phyloP scores from a whole-genome alignment of 2,888 invertebrate genomes.

The Cylindroiulus punctatus region DNA sequence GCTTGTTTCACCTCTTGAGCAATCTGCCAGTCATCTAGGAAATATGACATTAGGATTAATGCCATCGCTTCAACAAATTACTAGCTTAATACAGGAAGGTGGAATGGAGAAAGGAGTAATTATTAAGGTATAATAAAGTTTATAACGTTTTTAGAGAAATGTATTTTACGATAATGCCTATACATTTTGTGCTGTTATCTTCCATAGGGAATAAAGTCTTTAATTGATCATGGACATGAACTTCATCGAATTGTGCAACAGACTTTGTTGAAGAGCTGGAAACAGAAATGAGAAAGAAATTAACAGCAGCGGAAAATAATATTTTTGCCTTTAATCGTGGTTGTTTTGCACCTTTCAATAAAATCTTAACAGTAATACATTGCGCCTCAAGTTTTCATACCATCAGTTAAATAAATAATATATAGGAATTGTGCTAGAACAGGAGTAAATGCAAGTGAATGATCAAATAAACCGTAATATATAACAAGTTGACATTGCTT shows the following conservation, averaged over 20 bases:
- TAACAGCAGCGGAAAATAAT: slow-evolving; percentile 35
- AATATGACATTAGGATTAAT: slow-evolving; percentile 53
- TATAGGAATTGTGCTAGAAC: slow-evolving; percentile 16
- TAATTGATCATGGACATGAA: slow-evolving; percentile 53
- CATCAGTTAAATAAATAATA: slow-evolving; percentile 7
- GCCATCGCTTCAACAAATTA: slow-evolving; percentile 56
- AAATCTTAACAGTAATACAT: slow-evolving; percentile 33
- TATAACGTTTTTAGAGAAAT: not conserved
- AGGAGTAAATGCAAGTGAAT: slow-evolving; percentile 19
- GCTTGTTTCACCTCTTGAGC: not conserved
- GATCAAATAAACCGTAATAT: not conserved
- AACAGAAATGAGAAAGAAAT: slow-evolving; percentile 46
- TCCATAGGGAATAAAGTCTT: slow-evolving; percentile 44
- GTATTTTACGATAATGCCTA: not conserved
- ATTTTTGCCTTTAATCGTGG: slow-evolving; percentile 13
- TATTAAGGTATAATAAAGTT: slow-evolving; percentile 47
- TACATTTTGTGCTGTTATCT: not conserved
- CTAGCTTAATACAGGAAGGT: slow-evolving; percentile 53
- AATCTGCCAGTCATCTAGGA: not conserved
- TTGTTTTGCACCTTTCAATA: slow-evolving; percentile 26
- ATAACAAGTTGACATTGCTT: slow-evolving; percentile 1
- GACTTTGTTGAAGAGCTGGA: slow-evolving; percentile 52
- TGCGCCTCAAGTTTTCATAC: not conserved
- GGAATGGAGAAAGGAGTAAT: slow-evolving; percentile 46
- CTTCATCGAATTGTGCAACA: slow-evolving; percentile 47